Percentiles rank a stretch among this genome's conserved stretches.
Conservation (phyloP, 2,797 vertebrate genomes). For the Silurus lanzhouensis region DNA sequence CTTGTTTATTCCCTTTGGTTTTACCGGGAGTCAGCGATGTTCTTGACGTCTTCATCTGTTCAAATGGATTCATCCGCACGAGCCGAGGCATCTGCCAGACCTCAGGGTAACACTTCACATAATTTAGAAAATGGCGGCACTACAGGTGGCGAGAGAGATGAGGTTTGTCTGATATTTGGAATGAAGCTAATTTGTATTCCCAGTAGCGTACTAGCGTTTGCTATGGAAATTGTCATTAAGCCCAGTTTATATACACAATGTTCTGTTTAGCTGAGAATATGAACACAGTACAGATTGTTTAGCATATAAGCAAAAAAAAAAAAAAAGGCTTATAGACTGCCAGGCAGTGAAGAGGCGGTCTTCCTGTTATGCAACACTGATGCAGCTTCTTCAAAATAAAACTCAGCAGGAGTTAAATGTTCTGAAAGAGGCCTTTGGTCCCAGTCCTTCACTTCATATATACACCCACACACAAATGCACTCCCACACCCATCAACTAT, state of each 20-base stretch:
- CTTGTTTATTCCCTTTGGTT: slow-evolving; percentile 50
- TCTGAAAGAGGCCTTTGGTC: slow-evolving; percentile 27
- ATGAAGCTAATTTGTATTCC: not conserved
- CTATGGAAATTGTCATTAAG: slow-evolving; percentile 25
- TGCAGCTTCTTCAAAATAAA: not conserved
- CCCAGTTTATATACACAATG: not conserved
- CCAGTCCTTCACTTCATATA: slow-evolving; percentile 6
- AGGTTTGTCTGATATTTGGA: not conserved
- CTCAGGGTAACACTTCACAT: slow-evolving; percentile 15
- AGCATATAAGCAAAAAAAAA: not conserved
- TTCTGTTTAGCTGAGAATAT: not conserved
- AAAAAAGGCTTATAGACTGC: not conserved
- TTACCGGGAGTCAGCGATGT: slow-evolving; percentile 45
- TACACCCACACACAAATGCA: not conserved
- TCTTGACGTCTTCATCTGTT: slow-evolving; percentile 51
- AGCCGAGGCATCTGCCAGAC: slow-evolving; percentile 10
- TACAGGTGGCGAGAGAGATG: not conserved
- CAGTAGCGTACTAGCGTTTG: not conserved
- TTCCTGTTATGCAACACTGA: slow-evolving; percentile 22
- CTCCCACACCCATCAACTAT: not conserved
- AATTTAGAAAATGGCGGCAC: slow-evolving; percentile 14
- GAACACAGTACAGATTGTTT: not conserved
- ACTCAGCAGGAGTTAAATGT: slow-evolving; percentile 22
- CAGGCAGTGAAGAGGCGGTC: slow-evolving; percentile 1
- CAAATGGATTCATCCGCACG: not conserved